Conservation (phyloP, 2,113 vertebrate genomes). For the Rallus limicola region DNA sequence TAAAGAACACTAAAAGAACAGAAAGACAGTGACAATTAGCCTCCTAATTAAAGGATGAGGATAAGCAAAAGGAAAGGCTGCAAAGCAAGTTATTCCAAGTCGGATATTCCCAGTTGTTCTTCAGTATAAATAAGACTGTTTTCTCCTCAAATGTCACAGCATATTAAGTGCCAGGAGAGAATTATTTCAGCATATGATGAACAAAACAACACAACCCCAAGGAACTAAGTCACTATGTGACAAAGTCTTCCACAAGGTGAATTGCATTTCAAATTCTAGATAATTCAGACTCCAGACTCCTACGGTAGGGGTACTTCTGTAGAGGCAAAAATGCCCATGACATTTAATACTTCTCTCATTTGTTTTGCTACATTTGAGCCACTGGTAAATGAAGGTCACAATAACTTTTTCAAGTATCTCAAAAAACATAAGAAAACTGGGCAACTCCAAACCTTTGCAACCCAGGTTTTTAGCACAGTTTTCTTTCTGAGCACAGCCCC, state of each 20-base stretch:
- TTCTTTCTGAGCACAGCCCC: neutral
- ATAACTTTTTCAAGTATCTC: neutral
- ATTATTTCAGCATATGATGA: slow-evolving; percentile 34
- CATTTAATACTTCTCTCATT: neutral
- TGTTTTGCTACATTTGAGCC: neutral
- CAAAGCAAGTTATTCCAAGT: neutral
- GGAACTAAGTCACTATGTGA: neutral
- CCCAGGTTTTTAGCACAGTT: accelerated
- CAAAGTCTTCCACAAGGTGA: neutral
- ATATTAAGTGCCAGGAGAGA: slow-evolving; percentile 41
- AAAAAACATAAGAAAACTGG: accelerated
- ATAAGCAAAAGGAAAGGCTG: slow-evolving; percentile 1
- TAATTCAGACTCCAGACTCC: neutral
- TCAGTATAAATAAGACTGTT: slow-evolving; percentile 11
- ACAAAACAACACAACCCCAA: neutral
- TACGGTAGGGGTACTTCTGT: neutral
- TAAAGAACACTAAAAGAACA: neutral
- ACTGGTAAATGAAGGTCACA: neutral
- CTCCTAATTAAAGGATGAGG: slow-evolving; percentile 9
- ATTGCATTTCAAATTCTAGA: neutral
- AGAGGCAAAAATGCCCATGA: neutral
- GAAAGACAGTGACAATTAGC: neutral
- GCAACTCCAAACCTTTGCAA: neutral
- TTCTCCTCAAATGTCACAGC: slow-evolving; percentile 56
- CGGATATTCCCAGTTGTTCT: slow-evolving; percentile 31